Evolutionary conservation across 2,888 invertebrate species (phyloP).

Genomic region (Agrotis clavis): DNA sequence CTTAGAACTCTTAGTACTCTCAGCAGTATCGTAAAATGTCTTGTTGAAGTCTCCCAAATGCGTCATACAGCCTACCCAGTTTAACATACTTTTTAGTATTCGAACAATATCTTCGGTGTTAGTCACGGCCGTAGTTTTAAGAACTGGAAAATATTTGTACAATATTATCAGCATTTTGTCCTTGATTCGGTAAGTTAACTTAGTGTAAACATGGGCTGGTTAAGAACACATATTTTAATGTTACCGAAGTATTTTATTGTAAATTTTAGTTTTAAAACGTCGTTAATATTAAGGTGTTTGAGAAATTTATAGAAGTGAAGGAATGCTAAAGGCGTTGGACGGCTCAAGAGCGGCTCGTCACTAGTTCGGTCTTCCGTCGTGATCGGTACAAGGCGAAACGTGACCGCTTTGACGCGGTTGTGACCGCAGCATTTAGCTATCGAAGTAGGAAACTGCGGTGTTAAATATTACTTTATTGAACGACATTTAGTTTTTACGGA

Average conservation of each 20-base stretch:
- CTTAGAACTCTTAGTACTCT: slow-evolving; percentile 34
- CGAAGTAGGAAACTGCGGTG: slow-evolving; percentile 66
- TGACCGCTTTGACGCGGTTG: slow-evolving; percentile 59
- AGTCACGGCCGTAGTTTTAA: slow-evolving; percentile 48
- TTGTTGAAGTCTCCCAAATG: slow-evolving; percentile 72
- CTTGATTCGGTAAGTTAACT: slow-evolving; percentile 56
- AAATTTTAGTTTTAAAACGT: slow-evolving; percentile 13
- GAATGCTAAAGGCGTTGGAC: slow-evolving; percentile 54
- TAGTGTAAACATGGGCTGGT: slow-evolving; percentile 38
- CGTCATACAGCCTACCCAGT: slow-evolving; percentile 62
- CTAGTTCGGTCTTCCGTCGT: slow-evolving; percentile 52
- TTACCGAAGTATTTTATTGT: slow-evolving; percentile 25
- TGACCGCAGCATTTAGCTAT: slow-evolving; percentile 52
- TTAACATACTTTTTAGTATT: slow-evolving; percentile 51
- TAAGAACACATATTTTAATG: slow-evolving; percentile 20
- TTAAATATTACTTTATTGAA: slow-evolving; percentile 57
- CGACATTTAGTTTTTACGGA: slow-evolving; percentile 29
- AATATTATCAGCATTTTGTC: slow-evolving; percentile 41
- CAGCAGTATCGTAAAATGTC: slow-evolving; percentile 69
- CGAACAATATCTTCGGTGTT: slow-evolving; percentile 36
- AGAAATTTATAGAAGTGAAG: slow-evolving; percentile 63
- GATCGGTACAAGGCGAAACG: slow-evolving; percentile 69
- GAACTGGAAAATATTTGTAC: slow-evolving; percentile 48
- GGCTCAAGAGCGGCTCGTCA: slow-evolving; percentile 43
- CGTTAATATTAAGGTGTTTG: slow-evolving; percentile 15